Conservation (phyloP, 35 echinoderm and acorn worm species). For the Ophiothrix spiculata region DNA sequence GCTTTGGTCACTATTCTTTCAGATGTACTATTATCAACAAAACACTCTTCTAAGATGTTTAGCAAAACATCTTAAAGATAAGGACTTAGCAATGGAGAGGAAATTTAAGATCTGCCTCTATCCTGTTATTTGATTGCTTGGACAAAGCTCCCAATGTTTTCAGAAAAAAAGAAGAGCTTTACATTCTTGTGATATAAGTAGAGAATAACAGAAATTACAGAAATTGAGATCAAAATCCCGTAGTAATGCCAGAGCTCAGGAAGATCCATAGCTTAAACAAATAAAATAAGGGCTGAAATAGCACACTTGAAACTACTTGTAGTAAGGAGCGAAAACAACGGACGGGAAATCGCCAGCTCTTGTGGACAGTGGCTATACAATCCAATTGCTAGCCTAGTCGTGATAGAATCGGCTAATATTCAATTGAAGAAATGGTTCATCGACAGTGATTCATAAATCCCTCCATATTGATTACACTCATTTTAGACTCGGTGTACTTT, state of each 20-base stretch:
- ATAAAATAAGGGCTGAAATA: neutral
- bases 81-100: neutral
- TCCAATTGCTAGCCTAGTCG: neutral
- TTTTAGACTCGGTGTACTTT: neutral
- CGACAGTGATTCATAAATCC: conserved; percentile 4
- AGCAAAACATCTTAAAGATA: neutral
- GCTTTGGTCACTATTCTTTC: neutral
- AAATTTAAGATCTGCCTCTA: neutral
- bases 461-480: neutral
- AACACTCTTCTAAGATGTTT: neutral
- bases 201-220: neutral
- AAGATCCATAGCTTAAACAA: conserved; percentile 4
- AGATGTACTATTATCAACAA: neutral
- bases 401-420: no score
- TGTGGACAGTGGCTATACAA: neutral
- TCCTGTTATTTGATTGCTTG: neutral
- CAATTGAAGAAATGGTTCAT: conserved; percentile 11
- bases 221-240: neutral
- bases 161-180: neutral
- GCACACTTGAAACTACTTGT: neutral
- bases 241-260: neutral
- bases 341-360: neutral
- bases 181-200: neutral
- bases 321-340: conserved; percentile 8
- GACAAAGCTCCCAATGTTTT: neutral